Conservation (phyloP, 53 echinoderm and acorn worm genomes). For the Actinopyga echinites region DNA sequence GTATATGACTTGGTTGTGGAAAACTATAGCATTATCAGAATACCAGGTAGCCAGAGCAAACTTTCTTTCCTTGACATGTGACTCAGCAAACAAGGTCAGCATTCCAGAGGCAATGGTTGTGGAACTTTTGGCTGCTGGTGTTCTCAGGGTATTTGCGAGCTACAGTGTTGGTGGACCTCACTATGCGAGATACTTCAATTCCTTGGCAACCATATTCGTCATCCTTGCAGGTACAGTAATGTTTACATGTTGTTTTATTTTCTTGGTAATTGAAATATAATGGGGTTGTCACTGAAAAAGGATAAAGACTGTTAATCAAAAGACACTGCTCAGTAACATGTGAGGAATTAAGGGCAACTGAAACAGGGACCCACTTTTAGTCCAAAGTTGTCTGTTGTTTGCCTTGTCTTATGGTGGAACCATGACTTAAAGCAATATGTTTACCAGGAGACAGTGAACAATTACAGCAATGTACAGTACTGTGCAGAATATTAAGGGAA, state of each 20-base stretch:
- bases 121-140: not conserved
- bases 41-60: conserved; percentile 37
- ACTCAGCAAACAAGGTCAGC: conserved; percentile 45
- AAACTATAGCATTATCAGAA: conserved; percentile 47
- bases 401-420: no score
- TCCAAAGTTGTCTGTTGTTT: no score
- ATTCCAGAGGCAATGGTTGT: conserved; percentile 28
- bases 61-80: conserved; percentile 51
- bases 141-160: conserved; percentile 2
- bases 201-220: conserved; percentile 3
- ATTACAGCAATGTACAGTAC: no score
- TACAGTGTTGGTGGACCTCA: not conserved
- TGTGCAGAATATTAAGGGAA: no score
- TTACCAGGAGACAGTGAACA: no score
- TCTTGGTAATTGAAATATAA: no score
- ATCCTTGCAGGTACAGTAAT: conserved; percentile 31
- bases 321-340: no score
- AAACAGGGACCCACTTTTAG: no score
- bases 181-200: conserved; percentile 6
- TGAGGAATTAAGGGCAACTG: no score
- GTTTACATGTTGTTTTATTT: not conserved
- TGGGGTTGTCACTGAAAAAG: no score
- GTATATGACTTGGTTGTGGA: conserved; percentile 66
- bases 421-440: no score
- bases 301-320: no score